Percentiles rank a stretch among this genome's conserved stretches.
Conservation (phyloP, 1,140 invertebrate species). For the Macrotrachela quadricornifera region DNA sequence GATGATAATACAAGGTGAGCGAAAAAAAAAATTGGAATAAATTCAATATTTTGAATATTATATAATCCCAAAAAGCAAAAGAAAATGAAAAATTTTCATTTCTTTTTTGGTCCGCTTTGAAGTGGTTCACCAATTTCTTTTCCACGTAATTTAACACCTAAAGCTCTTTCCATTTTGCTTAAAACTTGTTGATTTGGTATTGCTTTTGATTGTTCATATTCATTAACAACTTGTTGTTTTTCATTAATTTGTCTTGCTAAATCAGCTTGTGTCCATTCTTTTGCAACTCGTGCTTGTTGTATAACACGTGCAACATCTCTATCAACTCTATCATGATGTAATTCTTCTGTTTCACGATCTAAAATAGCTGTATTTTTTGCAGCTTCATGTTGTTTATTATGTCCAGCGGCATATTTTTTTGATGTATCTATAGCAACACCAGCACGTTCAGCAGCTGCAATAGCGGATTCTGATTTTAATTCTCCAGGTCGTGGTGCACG, state of each 20-base stretch:
- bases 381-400: slow-evolving; percentile 74
- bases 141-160: slow-evolving; percentile 67
- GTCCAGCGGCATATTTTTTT: slow-evolving; percentile 42
- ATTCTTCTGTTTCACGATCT: slow-evolving; percentile 88
- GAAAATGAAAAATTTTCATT: neutral
- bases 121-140: slow-evolving; percentile 68
- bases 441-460: slow-evolving; percentile 4
- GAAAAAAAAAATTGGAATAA: too few species aligned
- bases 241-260: slow-evolving; percentile 87
- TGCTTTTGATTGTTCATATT: slow-evolving; percentile 68
- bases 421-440: slow-evolving; percentile 4
- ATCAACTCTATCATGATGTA: slow-evolving; percentile 66
- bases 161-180: slow-evolving; percentile 72
- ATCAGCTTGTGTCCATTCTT: slow-evolving; percentile 85
- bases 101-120: slow-evolving; percentile 33
- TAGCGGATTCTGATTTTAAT: too few species aligned
- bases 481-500: too few species aligned
- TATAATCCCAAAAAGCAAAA: too few species aligned
- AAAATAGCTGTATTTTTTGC: slow-evolving; percentile 88
- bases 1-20: too few species aligned
- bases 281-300: slow-evolving; percentile 70
- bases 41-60: too few species aligned
- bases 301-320: slow-evolving; percentile 67
- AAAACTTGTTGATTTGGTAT: slow-evolving; percentile 86
- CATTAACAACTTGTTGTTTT: slow-evolving; percentile 84